Evolutionary conservation across 92 coral and sea anemone genomes (phyloP).

Genomic region (Porites evermanni): DNA sequence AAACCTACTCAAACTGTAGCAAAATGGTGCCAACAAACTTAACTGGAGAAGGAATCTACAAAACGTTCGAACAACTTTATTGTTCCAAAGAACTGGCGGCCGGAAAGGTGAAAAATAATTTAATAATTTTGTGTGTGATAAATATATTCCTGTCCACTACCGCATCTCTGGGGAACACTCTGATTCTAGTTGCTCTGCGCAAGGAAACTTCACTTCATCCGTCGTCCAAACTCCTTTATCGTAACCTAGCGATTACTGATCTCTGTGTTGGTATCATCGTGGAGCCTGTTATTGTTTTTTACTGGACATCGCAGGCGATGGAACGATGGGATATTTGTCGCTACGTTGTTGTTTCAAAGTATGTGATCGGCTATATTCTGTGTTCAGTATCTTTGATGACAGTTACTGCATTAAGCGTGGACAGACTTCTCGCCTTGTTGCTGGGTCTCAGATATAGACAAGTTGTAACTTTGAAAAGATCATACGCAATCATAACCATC

Average conservation of each 20-base stretch:
- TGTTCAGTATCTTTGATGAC: conserved; percentile 10
- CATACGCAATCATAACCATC: too few species aligned
- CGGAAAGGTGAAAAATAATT: neutral
- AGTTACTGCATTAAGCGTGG: conserved; percentile 2
- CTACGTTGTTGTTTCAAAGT: neutral
- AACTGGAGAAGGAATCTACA: neutral
- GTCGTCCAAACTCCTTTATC: conserved; percentile 26
- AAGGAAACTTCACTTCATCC: conserved; percentile 9
- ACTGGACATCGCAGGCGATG: neutral
- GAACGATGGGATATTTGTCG: neutral
- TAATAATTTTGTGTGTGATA: neutral
- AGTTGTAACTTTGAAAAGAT: neutral
- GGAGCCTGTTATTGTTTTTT: neutral
- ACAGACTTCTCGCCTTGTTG: conserved; percentile 32
- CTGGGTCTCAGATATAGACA: conserved; percentile 18
- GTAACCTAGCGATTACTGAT: neutral
- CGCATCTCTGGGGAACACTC: conserved; percentile 13
- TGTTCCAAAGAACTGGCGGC: neutral
- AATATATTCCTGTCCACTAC: conserved; percentile 17
- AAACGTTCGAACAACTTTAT: neutral
- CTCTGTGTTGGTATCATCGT: neutral
- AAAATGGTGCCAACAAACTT: neutral
- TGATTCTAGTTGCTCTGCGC: conserved; percentile 20
- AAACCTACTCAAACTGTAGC: neutral
- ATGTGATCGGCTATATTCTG: neutral